Evolutionary conservation across 2,113 vertebrate genomes (phyloP), one percentile per base, ranked within the genome.

Genomic region (Neogale vison): DNA sequence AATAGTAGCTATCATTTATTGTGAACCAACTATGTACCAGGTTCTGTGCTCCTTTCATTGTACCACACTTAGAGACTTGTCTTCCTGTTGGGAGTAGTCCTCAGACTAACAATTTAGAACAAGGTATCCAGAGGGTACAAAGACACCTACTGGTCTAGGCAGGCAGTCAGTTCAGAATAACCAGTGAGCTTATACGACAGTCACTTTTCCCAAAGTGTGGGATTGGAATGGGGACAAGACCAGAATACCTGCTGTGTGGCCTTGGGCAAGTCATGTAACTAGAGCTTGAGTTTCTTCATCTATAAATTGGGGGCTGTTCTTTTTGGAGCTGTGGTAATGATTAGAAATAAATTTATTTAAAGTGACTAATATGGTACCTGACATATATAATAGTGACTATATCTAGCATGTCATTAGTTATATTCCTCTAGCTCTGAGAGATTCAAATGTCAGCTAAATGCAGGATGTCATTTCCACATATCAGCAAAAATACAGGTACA

Each of bases 401-500:
- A 76, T 83, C 88, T 95, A 90, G 31, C 47, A 88, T 89, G 13
- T 5, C 14, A 63, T 82, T 45, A 88, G 47, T 77, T 82, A 86
- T 81, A 97, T 72, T 86, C 80, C 42, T 86, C 59, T 89, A 96
- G 47, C 65, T 72, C 57, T 81, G 57, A 95, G 20, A n/a, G 61
- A 96, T 88, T 91, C 39, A 92, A 93, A 94, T 72, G 69, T 97
- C 88, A 97, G 90, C 84, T 90, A 97, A 96, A 90, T 65, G 42
- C 23, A 94, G 57, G 71, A 95, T 63, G 31, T 50, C 21, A 80
- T 83, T 6, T 0, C 31, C 39, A 94, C 69, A 86, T 72, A 93
- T 95, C 92, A 96, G 84, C 72, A 97, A 96, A 93, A 92, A 96
- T 90, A 65, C 12, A 96, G 76, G 65, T 95, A 83, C 20, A 97